Evolutionary conservation across 1,140 invertebrate genomes (phyloP).

Genomic region (Frieseomelitta varia): DNA sequence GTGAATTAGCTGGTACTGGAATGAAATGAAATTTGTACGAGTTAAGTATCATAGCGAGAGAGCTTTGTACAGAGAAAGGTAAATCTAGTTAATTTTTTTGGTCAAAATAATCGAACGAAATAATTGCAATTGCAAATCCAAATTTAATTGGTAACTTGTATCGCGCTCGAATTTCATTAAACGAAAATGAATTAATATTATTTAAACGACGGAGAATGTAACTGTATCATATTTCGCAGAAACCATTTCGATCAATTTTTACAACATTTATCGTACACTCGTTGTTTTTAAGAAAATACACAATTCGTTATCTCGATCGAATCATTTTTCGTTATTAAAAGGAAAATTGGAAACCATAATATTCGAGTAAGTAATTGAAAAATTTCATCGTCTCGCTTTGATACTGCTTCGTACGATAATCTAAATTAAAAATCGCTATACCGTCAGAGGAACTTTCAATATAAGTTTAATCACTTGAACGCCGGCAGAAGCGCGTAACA

Average conservation of each 20-base stretch:
- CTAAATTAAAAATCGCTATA: neutral
- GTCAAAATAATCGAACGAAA: no score
- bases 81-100: no score
- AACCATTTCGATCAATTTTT: neutral
- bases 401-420: neutral
- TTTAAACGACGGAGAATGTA: neutral
- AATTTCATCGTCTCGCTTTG: neutral
- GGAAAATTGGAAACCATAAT: neutral
- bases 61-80: no score
- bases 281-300: no score
- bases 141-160: no score
- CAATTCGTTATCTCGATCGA: no score
- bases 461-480: neutral
- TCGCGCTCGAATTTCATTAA: neutral
- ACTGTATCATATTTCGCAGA: neutral
- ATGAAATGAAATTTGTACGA: no score
- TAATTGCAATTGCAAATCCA: no score
- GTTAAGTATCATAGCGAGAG: no score
- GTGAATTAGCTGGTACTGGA: no score
- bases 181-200: neutral
- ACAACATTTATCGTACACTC: neutral
- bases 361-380: neutral
- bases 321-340: neutral
- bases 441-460: neutral
- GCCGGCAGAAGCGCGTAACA: neutral